Evolutionary conservation across 2,888 invertebrate species (phyloP).

Genomic region (Itoplectis maculator): DNA sequence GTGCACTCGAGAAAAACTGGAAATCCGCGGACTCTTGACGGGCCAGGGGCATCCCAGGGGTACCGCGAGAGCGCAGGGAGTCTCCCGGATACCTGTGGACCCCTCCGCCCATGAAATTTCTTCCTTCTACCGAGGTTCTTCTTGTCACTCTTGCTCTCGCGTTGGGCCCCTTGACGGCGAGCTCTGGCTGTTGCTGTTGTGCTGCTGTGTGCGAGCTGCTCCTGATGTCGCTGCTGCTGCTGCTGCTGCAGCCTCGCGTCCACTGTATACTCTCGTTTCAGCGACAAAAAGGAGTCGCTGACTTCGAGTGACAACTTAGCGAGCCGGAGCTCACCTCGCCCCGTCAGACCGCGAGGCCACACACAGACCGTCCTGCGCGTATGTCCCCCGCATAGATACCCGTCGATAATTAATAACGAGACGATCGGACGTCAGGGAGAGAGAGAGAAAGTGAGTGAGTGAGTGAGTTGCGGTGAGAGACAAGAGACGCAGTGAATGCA

Average conservation of each 20-base stretch:
- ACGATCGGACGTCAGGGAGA: slow-evolving; percentile 22
- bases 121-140: slow-evolving; percentile 47
- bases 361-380: slow-evolving; percentile 67
- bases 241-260: slow-evolving; percentile 34
- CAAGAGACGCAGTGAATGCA: background rate
- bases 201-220: slow-evolving; percentile 18
- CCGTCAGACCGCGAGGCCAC: slow-evolving; percentile 74
- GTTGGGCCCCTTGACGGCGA: slow-evolving; percentile 13
- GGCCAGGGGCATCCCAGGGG: slow-evolving; percentile 74
- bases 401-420: slow-evolving; percentile 66
- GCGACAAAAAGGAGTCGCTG: slow-evolving; percentile 81
- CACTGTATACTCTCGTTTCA: slow-evolving; percentile 49
- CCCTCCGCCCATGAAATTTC: slow-evolving; percentile 65
- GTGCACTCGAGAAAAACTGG: slow-evolving; percentile 80
- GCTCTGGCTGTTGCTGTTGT: slow-evolving; percentile 1
- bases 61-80: slow-evolving; percentile 53
- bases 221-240: background rate
- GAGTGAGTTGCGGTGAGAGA: background rate
- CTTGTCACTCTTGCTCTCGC: slow-evolving; percentile 46
- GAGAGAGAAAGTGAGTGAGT: background rate
- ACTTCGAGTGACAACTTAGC: slow-evolving; percentile 83
- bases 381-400: slow-evolving; percentile 45
- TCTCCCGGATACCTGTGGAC: slow-evolving; percentile 67
- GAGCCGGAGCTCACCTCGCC: slow-evolving; percentile 82
- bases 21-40: slow-evolving; percentile 80